Conservation (phyloP, 1,140 invertebrate genomes). For the Hyphantria cunea region DNA sequence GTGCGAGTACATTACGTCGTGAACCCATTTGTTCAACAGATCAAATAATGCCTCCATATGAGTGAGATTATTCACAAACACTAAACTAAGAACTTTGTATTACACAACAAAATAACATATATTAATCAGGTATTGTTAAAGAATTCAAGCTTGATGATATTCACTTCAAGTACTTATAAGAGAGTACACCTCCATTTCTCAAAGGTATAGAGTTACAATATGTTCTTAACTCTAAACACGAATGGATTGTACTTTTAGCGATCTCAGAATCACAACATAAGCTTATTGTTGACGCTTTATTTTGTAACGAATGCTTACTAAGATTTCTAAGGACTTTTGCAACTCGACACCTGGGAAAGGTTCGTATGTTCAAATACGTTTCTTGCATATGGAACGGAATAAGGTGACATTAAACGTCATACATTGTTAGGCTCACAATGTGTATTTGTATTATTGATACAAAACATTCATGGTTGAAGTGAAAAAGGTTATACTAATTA, state of each 20-base stretch:
- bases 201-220: slow-evolving; percentile 3
- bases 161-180: background rate
- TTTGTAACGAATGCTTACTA: slow-evolving; percentile 28
- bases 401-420: background rate
- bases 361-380: slow-evolving; percentile 3
- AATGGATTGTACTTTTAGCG: background rate
- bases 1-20: slow-evolving; percentile 35
- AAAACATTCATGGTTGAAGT: too few relatives aligned
- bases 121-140: background rate
- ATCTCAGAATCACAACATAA: slow-evolving; percentile 40
- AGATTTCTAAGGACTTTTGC: slow-evolving; percentile 55
- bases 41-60: slow-evolving; percentile 22
- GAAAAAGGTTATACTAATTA: too few relatives aligned
- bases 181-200: background rate
- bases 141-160: background rate
- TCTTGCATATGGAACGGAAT: slow-evolving; percentile 9
- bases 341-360: slow-evolving; percentile 57
- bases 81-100: background rate
- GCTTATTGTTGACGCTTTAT: slow-evolving; percentile 2
- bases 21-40: slow-evolving; percentile 40
- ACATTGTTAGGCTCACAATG: background rate
- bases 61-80: background rate
- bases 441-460: background rate
- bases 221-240: slow-evolving; percentile 17
- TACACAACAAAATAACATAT: background rate